Evolutionary conservation across 2,888 invertebrate species (phyloP).

Genomic region (Imbricaverruca yamaguchii): DNA sequence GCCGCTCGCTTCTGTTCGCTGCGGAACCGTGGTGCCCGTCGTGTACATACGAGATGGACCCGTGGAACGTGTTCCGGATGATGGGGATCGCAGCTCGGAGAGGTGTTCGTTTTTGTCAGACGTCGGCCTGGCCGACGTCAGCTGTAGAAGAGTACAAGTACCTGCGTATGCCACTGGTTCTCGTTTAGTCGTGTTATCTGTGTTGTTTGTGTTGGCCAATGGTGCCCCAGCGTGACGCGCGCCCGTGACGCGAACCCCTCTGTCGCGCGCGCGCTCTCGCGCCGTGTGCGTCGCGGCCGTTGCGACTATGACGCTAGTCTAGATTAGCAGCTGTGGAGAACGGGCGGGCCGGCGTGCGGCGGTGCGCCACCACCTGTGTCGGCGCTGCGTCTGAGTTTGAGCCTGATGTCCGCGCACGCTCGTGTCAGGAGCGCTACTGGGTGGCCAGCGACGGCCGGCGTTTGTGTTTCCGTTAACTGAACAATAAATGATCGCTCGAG

Average conservation of each 20-base stretch:
- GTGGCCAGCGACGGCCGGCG: not conserved
- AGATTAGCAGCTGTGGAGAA: not conserved
- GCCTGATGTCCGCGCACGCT: not conserved
- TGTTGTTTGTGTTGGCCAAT: too few species aligned
- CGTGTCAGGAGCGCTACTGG: not conserved
- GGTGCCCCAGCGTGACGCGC: too few species aligned
- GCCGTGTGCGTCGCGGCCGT: not conserved
- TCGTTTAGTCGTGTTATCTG: not conserved
- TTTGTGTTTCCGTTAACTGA: not conserved
- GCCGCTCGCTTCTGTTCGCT: not conserved
- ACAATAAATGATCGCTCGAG: not conserved
- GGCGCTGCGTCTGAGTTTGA: not conserved
- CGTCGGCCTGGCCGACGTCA: not conserved
- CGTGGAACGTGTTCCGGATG: too few species aligned
- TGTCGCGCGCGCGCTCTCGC: too few species aligned
- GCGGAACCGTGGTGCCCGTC: too few species aligned
- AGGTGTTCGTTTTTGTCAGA: not conserved
- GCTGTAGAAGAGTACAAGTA: not conserved
- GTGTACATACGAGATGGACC: too few species aligned
- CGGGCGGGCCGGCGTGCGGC: not conserved
- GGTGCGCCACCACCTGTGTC: too few species aligned
- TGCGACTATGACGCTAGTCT: constrained; percentile 8
- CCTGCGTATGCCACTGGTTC: not conserved
- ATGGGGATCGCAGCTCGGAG: not conserved
- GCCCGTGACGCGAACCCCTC: too few species aligned